Evolutionary conservation across 2,888 invertebrate species (phyloP), one percentile per base, ranked within the genome.

Genomic region (Gastracanthus pulcherrimus): DNA sequence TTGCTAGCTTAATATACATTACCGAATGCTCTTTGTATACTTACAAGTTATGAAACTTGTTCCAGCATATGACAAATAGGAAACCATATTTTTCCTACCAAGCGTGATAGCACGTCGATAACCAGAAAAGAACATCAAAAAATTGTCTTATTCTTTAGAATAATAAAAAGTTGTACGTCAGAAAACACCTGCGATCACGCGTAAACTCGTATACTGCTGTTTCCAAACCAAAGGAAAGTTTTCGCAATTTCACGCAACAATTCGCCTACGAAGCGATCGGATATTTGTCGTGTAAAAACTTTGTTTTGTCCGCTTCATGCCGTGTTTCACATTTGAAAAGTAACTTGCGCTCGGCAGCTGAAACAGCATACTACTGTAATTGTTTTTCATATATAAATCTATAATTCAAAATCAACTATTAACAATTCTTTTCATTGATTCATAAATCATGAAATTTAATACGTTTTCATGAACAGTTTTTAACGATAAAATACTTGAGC

Each of bases 171-270:
- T 64, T 76, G 71, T 72, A 72, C 77, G 23, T 64, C 34, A 48
- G 48, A 51, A 69, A 81, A 62, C 80, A 81, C 64, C 64, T 70
- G 71, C 75, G 60, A 76, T 75, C 76, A 69, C 67, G 45, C 76
- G 67, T 67, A 55, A 66, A 69, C 67, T 66, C 66, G 36, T 74
- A 74, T 74, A 64, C 31, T 23, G 71, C 55, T 70, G 64, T 70
- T 58, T 48, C 55, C 23, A 38, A 48, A 69, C 29, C 48, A 45
- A 38, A 67, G 29, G 38, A 76, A 81, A 81, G 62, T 76, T 81
- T 76, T 76, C 64, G 69, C 75, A 76, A 81, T 81, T 76, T 81
- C 80, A 76, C 80, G 76, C 80, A 64, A 70, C 76, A 38, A 76
- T 76, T 81, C 76, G 76, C 66, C 31, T 66, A 60, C 69, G 31